These are phyloP conservation scores for Reinhardtius hippoglossoides DNA, from an alignment of 2,113 vertebrate genomes.

Conservation along the genomic window DNA sequence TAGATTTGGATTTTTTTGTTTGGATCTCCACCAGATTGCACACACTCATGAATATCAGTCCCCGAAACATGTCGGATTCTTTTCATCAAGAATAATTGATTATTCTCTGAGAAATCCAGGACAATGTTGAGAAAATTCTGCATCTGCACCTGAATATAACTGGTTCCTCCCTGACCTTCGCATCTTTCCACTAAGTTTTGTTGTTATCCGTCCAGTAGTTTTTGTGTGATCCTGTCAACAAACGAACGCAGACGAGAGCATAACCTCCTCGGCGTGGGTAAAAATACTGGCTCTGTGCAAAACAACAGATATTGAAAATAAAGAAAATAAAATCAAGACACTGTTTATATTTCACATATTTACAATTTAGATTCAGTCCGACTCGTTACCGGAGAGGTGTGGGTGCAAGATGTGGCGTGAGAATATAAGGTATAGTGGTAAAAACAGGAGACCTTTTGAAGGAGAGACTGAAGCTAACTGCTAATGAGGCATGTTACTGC, in stretches of 20 bases:
- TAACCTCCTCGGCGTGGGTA: not conserved
- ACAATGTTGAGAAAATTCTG: too few species aligned
- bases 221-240: too few species aligned
- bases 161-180: too few species aligned
- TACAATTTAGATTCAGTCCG: slow-evolving; percentile 43
- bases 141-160: too few species aligned
- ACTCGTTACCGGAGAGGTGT: slow-evolving; percentile 17
- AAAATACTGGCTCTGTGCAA: slow-evolving; percentile 4
- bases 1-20: not conserved
- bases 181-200: too few species aligned
- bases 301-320: slow-evolving; percentile 10
- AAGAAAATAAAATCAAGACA: not conserved
- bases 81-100: too few species aligned
- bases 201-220: too few species aligned
- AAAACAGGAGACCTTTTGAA: slow-evolving; percentile 68
- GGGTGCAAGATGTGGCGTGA: slow-evolving; percentile 28
- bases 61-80: too few species aligned
- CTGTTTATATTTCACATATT: slow-evolving; percentile 44
- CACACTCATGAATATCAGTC: too few species aligned
- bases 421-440: slow-evolving; percentile 46
- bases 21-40: too few species aligned
- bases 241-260: too few species aligned
- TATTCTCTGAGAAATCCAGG: too few species aligned
- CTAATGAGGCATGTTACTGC: slow-evolving; percentile 79
- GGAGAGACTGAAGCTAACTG: slow-evolving; percentile 68